Percentiles rank a stretch among this genome's conserved stretches.
phyloP scores from a whole-genome alignment of 64 coral and sea anemone genomes.

The Dendronephthya gigantea region DNA sequence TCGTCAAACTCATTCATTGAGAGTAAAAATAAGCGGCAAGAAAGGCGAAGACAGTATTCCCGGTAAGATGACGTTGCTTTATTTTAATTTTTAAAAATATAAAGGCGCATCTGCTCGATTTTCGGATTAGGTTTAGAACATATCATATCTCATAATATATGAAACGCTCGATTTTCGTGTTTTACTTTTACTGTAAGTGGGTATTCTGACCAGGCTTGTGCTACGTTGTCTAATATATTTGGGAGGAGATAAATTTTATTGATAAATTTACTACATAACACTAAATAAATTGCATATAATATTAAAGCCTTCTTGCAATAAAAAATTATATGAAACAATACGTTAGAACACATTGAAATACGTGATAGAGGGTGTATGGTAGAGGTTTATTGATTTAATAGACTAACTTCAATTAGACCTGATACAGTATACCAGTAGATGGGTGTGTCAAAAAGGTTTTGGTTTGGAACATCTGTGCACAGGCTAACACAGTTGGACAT shows the following conservation, averaged over 20 bases:
- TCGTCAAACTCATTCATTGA: conserved; percentile 89
- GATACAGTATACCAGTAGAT: too few relatives aligned
- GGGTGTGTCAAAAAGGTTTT: too few relatives aligned
- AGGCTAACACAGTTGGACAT: too few relatives aligned
- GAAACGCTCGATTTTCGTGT: neutral
- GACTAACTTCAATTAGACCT: too few relatives aligned
- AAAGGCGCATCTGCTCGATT: neutral
- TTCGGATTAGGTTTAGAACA: neutral
- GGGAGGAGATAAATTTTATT: neutral
- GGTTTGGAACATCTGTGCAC: too few relatives aligned
- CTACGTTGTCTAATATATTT: neutral
- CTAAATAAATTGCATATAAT: too few relatives aligned
- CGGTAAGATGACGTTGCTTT: conserved; percentile 32
- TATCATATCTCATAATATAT: neutral
- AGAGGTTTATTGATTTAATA: too few relatives aligned
- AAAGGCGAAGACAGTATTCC: conserved; percentile 52
- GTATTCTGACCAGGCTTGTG: neutral
- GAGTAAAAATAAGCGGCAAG: conserved; percentile 59
- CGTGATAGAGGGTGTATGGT: too few relatives aligned
- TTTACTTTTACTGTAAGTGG: neutral
- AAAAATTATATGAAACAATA: too few relatives aligned
- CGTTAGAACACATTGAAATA: too few relatives aligned
- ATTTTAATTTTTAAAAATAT: neutral
- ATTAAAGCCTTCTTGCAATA: too few relatives aligned
- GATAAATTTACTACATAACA: too few relatives aligned